Conservation (phyloP, 2,888 invertebrate genomes). For the Pilophorus perplexus region DNA sequence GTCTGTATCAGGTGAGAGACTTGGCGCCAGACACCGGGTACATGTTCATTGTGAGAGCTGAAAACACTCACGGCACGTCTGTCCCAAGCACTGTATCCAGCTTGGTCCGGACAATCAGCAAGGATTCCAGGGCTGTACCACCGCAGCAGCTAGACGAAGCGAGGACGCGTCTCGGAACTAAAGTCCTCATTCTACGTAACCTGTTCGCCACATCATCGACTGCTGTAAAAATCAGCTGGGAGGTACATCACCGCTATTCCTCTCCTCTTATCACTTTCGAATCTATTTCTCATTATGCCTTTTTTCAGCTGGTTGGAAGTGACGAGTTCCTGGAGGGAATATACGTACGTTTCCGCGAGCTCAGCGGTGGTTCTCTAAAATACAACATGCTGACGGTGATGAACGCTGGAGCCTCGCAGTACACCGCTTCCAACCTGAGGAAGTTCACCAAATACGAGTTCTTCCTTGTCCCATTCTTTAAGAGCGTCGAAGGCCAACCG, state of each 20-base stretch:
- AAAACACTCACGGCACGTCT: constrained; percentile 81
- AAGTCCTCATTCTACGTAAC: constrained; percentile 69
- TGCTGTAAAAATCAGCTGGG: constrained; percentile 75
- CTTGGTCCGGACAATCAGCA: constrained; percentile 64
- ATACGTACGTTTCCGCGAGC: constrained; percentile 66
- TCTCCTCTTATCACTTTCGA: neutral
- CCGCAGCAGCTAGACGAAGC: constrained; percentile 75
- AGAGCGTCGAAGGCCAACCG: constrained; percentile 82
- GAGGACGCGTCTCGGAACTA: constrained; percentile 70
- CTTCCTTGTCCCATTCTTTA: constrained; percentile 86
- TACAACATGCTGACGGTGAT: constrained; percentile 69
- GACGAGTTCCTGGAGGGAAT: constrained; percentile 65
- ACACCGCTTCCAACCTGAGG: constrained; percentile 71
- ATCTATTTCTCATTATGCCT: neutral
- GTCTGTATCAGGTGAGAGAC: constrained; percentile 57
- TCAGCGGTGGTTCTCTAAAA: constrained; percentile 58
- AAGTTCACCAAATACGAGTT: constrained; percentile 88
- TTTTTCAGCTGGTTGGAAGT: constrained; percentile 54
- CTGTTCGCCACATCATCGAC: constrained; percentile 70
- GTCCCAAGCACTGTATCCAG: constrained; percentile 74
- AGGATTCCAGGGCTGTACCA: constrained; percentile 61
- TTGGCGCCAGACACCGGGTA: constrained; percentile 78
- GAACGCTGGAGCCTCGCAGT: constrained; percentile 69
- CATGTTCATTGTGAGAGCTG: constrained; percentile 79
- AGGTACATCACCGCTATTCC: constrained; percentile 57